These are phyloP conservation scores for Leptodirus hochenwartii DNA, from an alignment of 2,888 invertebrate genomes.

Conservation along the genomic window DNA sequence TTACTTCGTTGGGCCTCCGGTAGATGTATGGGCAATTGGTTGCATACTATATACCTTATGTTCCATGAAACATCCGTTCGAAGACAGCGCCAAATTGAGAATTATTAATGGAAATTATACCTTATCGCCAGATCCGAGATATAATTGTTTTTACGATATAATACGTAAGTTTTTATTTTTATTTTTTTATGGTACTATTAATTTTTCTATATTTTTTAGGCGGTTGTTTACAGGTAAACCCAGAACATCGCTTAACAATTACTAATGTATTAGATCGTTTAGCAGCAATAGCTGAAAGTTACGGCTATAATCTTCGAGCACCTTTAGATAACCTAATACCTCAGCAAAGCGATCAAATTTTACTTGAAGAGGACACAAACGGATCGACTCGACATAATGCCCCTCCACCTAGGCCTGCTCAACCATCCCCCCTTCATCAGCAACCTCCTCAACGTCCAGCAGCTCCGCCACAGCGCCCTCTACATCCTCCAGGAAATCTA, in stretches of 20 bases:
- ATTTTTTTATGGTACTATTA: too few species aligned
- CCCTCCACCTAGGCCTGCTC: slow-evolving; percentile 17
- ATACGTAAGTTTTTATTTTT: slow-evolving; percentile 56
- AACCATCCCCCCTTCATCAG: slow-evolving; percentile 5
- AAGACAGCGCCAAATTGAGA: slow-evolving; percentile 85
- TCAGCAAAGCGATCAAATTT: neutral
- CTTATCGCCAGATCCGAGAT: slow-evolving; percentile 65
- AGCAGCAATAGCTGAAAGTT: slow-evolving; percentile 75
- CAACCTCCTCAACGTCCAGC: neutral
- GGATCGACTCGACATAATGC: slow-evolving; percentile 22
- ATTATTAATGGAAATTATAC: slow-evolving; percentile 93
- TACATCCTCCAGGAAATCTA: slow-evolving; percentile 22
- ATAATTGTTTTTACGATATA: slow-evolving; percentile 72
- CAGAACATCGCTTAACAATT: slow-evolving; percentile 61
- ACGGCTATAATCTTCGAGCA: slow-evolving; percentile 64
- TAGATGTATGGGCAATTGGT: slow-evolving; percentile 95
- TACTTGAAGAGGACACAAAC: too few species aligned
- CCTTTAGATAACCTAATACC: slow-evolving; percentile 38
- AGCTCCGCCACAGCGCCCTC: slow-evolving; percentile 19
- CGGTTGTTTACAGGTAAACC: slow-evolving; percentile 69
- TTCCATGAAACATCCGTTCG: slow-evolving; percentile 90
- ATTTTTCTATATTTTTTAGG: slow-evolving; percentile 35
- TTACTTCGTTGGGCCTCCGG: slow-evolving; percentile 73
- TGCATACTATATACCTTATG: slow-evolving; percentile 87
- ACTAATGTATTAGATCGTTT: slow-evolving; percentile 66